Conservation (phyloP, 2,797 vertebrate genomes). For the Artibeus jamaicensis region DNA sequence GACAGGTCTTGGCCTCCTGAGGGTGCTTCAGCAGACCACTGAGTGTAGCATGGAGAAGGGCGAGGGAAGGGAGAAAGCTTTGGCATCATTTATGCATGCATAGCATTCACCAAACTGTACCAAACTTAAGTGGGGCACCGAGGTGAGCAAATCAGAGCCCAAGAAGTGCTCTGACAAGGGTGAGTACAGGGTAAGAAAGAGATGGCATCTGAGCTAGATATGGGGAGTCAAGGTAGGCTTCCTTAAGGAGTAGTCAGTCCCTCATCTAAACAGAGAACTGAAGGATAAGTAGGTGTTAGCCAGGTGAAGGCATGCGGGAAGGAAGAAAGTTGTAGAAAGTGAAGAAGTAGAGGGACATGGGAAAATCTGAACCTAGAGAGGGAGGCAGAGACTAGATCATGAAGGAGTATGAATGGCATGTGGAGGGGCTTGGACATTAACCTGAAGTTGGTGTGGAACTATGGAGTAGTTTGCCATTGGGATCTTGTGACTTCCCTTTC, state of each 20-base stretch:
- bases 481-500: background rate
- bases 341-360: background rate
- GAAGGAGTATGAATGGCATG: background rate
- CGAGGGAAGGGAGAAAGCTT: background rate
- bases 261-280: slow-evolving; percentile 1
- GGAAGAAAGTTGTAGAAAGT: slow-evolving; percentile 16
- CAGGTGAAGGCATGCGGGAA: background rate
- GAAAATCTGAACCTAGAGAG: background rate
- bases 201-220: background rate
- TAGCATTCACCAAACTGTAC: background rate
- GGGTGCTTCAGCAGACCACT: background rate
- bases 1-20: background rate
- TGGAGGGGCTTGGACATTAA: background rate
- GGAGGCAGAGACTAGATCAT: background rate
- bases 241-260: background rate
- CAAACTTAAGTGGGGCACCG: background rate
- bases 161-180: background rate
- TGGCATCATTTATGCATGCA: background rate
- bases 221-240: background rate
- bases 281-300: slow-evolving; percentile 17
- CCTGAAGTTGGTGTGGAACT: background rate
- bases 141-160: background rate
- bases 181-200: background rate
- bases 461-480: background rate
- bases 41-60: background rate